These are phyloP conservation scores for Zaprionus ghesquierei DNA, from an alignment of 1,140 invertebrate genomes.

Conservation along the genomic window DNA sequence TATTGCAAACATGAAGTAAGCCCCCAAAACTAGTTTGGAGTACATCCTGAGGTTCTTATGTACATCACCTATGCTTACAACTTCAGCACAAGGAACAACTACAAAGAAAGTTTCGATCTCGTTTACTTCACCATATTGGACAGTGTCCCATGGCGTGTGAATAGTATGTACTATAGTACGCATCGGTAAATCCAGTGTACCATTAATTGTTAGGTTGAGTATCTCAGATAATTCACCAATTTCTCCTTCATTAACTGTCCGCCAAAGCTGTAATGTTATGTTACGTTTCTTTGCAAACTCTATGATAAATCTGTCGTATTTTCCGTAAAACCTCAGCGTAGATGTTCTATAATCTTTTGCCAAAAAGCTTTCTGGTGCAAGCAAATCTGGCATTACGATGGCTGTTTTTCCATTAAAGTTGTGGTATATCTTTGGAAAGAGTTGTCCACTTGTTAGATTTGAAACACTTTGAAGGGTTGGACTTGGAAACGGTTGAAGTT, in stretches of 20 bases:
- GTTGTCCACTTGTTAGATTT: neutral
- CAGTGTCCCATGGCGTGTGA: no score
- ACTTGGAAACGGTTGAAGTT: constrained; percentile 7
- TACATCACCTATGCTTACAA: constrained; percentile 13
- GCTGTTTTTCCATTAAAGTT: constrained; percentile 12
- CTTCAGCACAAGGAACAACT: constrained; percentile 34
- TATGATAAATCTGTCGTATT: neutral
- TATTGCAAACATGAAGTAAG: constrained; percentile 26
- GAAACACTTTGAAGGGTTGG: neutral
- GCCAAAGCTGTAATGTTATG: neutral
- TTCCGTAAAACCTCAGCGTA: neutral
- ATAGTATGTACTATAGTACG: no score
- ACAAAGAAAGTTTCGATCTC: neutral
- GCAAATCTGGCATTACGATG: neutral
- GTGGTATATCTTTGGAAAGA: neutral
- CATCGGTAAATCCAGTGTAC: neutral
- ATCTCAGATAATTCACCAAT: neutral
- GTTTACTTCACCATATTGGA: neutral
- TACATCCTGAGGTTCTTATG: neutral
- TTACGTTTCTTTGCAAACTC: constrained; percentile 3
- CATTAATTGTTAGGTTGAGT: neutral
- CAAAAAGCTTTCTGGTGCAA: neutral
- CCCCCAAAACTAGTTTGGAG: constrained; percentile 1
- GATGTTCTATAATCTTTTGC: no score
- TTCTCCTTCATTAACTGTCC: neutral